Percentiles rank a stretch among this genome's conserved stretches.
These are phyloP conservation scores for Lithophane semibrunnea DNA, from an alignment of 2,888 invertebrate genomes.

Conservation along the genomic window DNA sequence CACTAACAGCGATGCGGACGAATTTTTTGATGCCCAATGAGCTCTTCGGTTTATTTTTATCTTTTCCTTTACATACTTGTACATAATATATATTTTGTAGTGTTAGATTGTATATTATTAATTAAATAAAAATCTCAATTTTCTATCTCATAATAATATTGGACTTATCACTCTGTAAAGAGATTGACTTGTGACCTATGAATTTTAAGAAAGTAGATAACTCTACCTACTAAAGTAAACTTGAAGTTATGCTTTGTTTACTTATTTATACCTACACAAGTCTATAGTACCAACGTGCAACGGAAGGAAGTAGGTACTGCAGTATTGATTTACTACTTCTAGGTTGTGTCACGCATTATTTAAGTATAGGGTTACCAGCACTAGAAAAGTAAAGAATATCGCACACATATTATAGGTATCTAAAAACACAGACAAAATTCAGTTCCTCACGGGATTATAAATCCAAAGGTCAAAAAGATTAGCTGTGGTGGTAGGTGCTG, in stretches of 20 bases:
- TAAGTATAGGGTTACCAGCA: conserved; percentile 24
- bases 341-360: conserved; percentile 13
- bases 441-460: not conserved
- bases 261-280: not conserved
- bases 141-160: not conserved
- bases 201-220: too few species aligned
- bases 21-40: too few species aligned
- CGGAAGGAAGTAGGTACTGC: conserved; percentile 38
- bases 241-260: not conserved
- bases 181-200: too few species aligned
- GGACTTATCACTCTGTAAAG: not conserved
- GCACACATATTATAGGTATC: not conserved
- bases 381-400: not conserved
- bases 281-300: not conserved
- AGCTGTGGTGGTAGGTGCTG: not conserved
- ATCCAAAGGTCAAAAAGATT: conserved; percentile 6
- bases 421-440: not conserved
- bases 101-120: too few species aligned
- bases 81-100: too few species aligned
- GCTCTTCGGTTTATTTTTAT: too few species aligned
- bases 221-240: too few species aligned
- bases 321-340: conserved; percentile 30
- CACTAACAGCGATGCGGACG: too few species aligned
- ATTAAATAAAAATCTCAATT: too few species aligned
- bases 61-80: too few species aligned